These are phyloP conservation scores for Atta colombica DNA, from an alignment of 1,140 invertebrate species.

Conservation along the genomic window DNA sequence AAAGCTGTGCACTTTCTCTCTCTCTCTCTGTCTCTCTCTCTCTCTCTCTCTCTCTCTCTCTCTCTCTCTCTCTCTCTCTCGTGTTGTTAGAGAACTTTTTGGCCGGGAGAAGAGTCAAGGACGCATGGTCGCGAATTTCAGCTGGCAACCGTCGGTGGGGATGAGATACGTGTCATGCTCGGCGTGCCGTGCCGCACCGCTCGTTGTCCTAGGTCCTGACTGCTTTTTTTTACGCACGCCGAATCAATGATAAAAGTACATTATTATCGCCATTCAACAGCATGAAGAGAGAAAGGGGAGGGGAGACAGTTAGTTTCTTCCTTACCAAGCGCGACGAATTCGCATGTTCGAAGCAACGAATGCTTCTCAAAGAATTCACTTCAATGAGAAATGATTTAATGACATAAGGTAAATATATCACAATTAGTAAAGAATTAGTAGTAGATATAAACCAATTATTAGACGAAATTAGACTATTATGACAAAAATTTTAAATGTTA, in stretches of 20 bases:
- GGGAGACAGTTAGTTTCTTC: neutral
- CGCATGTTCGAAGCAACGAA: neutral
- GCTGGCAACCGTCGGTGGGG: constrained; percentile 68
- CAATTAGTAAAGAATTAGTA: too few species aligned
- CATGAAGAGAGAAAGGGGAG: neutral
- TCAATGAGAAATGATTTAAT: constrained; percentile 32
- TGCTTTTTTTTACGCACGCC: constrained; percentile 70
- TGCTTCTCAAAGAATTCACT: neutral
- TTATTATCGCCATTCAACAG: neutral
- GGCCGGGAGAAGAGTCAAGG: constrained; percentile 70
- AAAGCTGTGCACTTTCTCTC: neutral
- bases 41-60: too few species aligned
- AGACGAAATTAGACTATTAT: too few species aligned
- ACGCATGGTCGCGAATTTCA: constrained; percentile 73
- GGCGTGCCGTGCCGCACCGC: constrained; percentile 32
- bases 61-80: too few species aligned
- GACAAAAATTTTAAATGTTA: too few species aligned
- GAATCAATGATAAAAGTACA: constrained; percentile 48
- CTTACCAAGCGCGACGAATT: neutral
- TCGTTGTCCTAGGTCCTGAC: constrained; percentile 77
- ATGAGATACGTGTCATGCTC: constrained; percentile 59
- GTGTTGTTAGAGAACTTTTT: constrained; percentile 68
- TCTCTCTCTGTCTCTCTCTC: too few species aligned
- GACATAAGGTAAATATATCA: neutral
- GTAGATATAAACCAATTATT: too few species aligned